Evolutionary conservation across 2,888 invertebrate species (phyloP), one percentile per base, ranked within the genome.

Genomic region (Lucinisca nassula): DNA sequence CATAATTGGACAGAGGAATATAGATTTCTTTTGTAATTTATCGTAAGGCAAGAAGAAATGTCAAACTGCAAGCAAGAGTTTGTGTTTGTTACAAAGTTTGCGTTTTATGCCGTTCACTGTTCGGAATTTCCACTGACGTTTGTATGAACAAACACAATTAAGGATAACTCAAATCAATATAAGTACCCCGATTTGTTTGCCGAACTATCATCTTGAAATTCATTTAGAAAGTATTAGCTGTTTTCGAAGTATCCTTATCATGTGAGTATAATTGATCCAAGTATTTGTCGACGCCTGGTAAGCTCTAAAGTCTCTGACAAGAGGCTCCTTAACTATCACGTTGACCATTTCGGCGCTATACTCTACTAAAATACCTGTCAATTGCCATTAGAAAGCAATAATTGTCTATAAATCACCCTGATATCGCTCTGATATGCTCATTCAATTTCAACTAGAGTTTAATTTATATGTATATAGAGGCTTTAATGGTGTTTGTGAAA

Each of bases 391-490:
- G 67, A 80, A 58, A 51, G 35, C 45, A 45, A 89, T 89, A 82
- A 89, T 86, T 85, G 82, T 70, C 73, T 49, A 86, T 89, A 89
- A 89, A 89, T 89, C 85, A 89, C 88, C 35, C 79, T 78, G 85
- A 89, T 88, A 88, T 73, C 74, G 67, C 38, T 58, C 49, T 38
- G 81, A 85, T 82, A 82, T 70, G 76, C 79, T 79, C 70, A 81
- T 82, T 86, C 67, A 82, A 75, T 73, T 82, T 87, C 79, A 55
- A 73, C 67, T 77, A 74, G 83, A 81, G 83, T 81, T 86, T 79
- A 82, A 82, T 79, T 76, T 79, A 72, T 87, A 82, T 88, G 84
- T 85, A 84, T 73, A 84, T 40, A 79, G 82, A 49, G 75, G 37
- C 74, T 82, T 78, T 75, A 84, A 81, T 55, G 78, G 61, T 72